These are phyloP conservation scores for Nasonia oneida DNA, from an alignment of 2,888 invertebrate species.

Conservation along the genomic window DNA sequence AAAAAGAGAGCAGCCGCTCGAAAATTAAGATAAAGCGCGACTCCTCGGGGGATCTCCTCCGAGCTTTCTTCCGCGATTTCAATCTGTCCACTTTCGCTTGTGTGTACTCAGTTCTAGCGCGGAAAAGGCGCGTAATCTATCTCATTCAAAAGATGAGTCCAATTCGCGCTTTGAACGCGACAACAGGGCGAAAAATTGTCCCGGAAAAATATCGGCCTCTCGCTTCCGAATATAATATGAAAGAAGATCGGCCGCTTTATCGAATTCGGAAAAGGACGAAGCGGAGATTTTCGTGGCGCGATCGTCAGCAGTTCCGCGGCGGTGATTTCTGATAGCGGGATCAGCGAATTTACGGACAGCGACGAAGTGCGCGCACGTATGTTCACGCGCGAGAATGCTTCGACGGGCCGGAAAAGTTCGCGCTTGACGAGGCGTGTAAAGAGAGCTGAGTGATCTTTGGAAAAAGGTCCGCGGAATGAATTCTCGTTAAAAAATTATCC, in stretches of 20 bases:
- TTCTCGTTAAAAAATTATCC: not conserved
- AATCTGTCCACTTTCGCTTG: not conserved
- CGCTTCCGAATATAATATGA: not conserved
- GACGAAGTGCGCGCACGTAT: not conserved
- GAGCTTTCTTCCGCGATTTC: not conserved
- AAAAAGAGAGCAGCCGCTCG: not conserved
- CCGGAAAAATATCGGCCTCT: not conserved
- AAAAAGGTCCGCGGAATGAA: not conserved
- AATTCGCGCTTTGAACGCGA: not conserved
- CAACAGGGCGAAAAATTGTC: slow-evolving; percentile 5
- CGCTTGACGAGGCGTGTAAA: slow-evolving; percentile 28
- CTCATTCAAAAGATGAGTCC: too few relatives aligned
- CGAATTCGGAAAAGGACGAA: slow-evolving; percentile 13
- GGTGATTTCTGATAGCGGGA: slow-evolving; percentile 47
- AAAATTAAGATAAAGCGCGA: not conserved
- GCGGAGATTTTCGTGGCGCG: slow-evolving; percentile 42
- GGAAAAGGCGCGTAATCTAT: not conserved
- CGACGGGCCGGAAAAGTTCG: slow-evolving; percentile 21
- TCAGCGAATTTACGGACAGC: slow-evolving; percentile 53
- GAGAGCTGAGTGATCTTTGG: not conserved
- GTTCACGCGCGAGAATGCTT: not conserved
- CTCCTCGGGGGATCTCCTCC: not conserved
- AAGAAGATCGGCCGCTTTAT: slow-evolving; percentile 29
- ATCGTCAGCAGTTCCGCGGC: slow-evolving; percentile 51
- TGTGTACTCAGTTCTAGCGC: too few relatives aligned